Conservation (phyloP, 2,888 invertebrate genomes). For the Hyalella azteca region DNA sequence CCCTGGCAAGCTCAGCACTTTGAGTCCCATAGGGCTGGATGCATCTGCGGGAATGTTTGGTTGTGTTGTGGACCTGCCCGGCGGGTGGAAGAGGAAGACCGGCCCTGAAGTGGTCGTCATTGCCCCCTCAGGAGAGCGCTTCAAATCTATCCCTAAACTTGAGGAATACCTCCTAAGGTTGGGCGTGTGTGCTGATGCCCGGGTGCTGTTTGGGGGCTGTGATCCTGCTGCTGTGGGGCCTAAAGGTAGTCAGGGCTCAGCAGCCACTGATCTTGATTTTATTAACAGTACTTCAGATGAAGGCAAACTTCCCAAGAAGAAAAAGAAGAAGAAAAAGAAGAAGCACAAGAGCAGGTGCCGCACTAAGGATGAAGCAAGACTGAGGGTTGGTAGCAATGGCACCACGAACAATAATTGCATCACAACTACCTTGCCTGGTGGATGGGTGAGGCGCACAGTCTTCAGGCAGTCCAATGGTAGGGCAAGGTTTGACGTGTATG, state of each 20-base stretch:
- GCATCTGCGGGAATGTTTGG: constrained; percentile 45
- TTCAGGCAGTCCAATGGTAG: constrained; percentile 43
- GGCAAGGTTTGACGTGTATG: constrained; percentile 51
- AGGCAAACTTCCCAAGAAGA: background rate
- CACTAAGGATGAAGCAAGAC: background rate
- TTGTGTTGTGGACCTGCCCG: constrained; percentile 53
- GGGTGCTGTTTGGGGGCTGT: constrained; percentile 55
- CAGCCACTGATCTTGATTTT: too few relatives aligned
- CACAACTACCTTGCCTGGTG: constrained; percentile 55
- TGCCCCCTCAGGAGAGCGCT: constrained; percentile 53
- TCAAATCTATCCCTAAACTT: constrained; percentile 51
- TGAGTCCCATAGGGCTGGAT: background rate
- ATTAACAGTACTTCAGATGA: too few relatives aligned
- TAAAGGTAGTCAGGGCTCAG: background rate
- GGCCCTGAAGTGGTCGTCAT: constrained; percentile 54
- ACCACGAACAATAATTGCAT: constrained; percentile 47
- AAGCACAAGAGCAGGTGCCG: background rate
- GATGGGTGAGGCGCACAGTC: constrained; percentile 53
- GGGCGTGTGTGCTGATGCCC: constrained; percentile 52
- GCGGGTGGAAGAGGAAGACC: constrained; percentile 53
- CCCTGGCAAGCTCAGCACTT: constrained; percentile 39
- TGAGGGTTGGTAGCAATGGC: background rate
- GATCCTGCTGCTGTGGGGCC: constrained; percentile 20
- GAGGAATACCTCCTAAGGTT: constrained; percentile 53
- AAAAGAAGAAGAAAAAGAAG: constrained; percentile 25